These are phyloP conservation scores for Notothenia coriiceps DNA, from an alignment of 2,113 vertebrate genomes.

Conservation along the genomic window DNA sequence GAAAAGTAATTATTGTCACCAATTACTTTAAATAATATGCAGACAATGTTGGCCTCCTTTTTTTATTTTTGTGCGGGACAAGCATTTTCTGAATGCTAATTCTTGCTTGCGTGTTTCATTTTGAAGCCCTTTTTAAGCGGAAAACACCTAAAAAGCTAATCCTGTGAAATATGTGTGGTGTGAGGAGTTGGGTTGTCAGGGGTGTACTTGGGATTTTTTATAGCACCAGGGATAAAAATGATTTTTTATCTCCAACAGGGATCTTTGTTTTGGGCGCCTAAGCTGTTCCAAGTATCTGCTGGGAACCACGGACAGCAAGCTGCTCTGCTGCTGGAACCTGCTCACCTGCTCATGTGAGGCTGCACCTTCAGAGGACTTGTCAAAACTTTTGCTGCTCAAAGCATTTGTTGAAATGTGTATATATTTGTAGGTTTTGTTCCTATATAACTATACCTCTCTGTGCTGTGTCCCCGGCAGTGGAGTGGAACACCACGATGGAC, in stretches of 20 bases:
- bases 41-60: too few relatives aligned
- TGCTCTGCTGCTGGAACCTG: conserved; percentile 97
- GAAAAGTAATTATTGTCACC: neutral
- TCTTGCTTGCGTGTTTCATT: conserved; percentile 21
- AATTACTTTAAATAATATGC: neutral
- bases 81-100: neutral
- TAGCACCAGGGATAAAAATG: conserved; percentile 3
- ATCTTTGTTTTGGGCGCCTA: conserved; percentile 92
- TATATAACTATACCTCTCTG: too few relatives aligned
- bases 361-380: fast-evolving
- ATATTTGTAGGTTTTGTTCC: too few relatives aligned
- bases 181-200: neutral
- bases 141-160: conserved; percentile 56
- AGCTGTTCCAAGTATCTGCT: conserved; percentile 95
- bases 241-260: conserved; percentile 79
- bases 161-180: conserved; percentile 65
- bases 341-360: conserved; percentile 92
- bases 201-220: conserved; percentile 24
- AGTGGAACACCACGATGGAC: conserved; percentile 91
- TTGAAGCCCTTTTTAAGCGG: conserved; percentile 30
- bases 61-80: neutral
- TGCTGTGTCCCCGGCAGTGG: conserved; percentile 84
- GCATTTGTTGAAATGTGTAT: neutral
- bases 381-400: too few relatives aligned
- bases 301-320: conserved; percentile 85